Conservation (phyloP, 2,888 invertebrate species). For the Perithous albicinctus region DNA sequence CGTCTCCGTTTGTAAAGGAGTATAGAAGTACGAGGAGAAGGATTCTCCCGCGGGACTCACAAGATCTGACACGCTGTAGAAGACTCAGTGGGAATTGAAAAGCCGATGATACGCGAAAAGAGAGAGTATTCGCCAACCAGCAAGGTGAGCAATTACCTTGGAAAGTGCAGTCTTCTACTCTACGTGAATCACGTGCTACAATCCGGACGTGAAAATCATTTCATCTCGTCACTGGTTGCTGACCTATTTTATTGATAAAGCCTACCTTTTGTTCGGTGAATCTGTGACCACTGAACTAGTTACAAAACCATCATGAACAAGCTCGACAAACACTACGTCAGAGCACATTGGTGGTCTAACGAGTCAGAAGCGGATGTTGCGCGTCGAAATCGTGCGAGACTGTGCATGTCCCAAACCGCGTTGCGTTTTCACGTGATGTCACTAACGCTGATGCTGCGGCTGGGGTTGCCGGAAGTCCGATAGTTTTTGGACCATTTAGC, state of each 20-base stretch:
- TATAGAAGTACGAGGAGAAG: background rate
- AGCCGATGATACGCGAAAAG: conserved; percentile 38
- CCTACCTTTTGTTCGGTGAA: background rate
- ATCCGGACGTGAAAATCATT: background rate
- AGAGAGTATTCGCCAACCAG: background rate
- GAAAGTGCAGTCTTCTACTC: background rate
- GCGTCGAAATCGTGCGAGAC: conserved; percentile 26
- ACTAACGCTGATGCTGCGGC: conserved; percentile 2
- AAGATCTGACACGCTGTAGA: conserved; percentile 1
- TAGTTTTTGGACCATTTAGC: conserved; percentile 70
- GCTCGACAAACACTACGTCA: conserved; percentile 11
- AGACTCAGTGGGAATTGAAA: conserved; percentile 24
- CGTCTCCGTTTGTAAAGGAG: conserved; percentile 9
- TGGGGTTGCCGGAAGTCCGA: conserved; percentile 57
- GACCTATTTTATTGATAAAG: background rate
- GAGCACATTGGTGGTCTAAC: conserved; percentile 25
- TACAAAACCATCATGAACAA: conserved; percentile 2
- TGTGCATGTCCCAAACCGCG: background rate
- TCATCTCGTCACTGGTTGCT: background rate
- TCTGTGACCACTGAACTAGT: background rate
- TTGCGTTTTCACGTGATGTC: conserved; percentile 5
- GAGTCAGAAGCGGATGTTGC: conserved; percentile 34
- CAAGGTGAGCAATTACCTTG: conserved; percentile 6
- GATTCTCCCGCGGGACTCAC: conserved; percentile 33
- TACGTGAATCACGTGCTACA: background rate